Base-by-base conservation (phyloP, 2,113 vertebrate genomes). In the Malaclemys terrapin region DNA sequence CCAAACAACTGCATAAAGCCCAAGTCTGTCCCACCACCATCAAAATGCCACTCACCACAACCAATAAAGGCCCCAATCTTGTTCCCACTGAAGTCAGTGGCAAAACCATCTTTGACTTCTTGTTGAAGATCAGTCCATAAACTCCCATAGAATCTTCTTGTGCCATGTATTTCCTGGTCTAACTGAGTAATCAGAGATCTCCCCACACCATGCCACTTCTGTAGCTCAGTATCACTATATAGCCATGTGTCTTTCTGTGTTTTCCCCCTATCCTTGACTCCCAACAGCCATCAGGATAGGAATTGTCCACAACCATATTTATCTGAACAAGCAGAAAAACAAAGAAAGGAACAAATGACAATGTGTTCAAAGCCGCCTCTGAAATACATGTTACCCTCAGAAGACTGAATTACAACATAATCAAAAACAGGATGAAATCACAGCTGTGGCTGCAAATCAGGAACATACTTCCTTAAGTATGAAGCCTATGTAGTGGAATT, bases 401-500 rank as follows among this genome's bases (percentile, higher is more conserved):
- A 53, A 52, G 50, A 53, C 75, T 93, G 45, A 1, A 75, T 79
- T 69, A 57, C 19, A 79, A 16, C 10, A 57, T 79, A 95, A 94
- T 87, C 82, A 88, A 91, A 94, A 62, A 12, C 93, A 95, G 75
- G 42, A 69, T 47, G 54, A 89, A 94, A 89, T 69, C 80, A 57
- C 86, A 94, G 93, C 93, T 93, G 76, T 49, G 93, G 75, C 24
- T 84, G 85, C 82, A 91, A 84, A 93, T 47, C 85, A 87, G 38
- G 31, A 79, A 85, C 65, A 20, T 75, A 87, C 38, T 87, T 22
- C 84, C 72, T 94, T 75, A 22, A 82, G 0, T 10, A 22, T 11
- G 35, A 84, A 88, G 8, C n/a, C 57, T 31, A 2, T 5, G 45
- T 27, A 75, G 16, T 54, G 93, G 82, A 89, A 90, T 0, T 49